phyloP scores from a whole-genome alignment of 2,113 vertebrate species.

The Zosterops japonicus region DNA sequence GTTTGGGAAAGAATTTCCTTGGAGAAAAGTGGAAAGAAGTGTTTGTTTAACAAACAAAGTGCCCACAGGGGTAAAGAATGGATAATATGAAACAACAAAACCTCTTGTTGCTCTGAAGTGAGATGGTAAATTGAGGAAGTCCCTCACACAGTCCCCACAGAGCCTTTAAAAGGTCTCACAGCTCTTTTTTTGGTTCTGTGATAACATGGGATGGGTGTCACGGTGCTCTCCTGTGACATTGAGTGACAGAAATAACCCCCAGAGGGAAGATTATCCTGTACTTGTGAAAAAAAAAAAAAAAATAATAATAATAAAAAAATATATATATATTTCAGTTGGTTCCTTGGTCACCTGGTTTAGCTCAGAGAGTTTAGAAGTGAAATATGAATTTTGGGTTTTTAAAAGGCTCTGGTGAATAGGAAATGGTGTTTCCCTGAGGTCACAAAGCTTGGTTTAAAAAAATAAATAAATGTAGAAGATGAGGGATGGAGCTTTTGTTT shows the following conservation, averaged over 20 bases:
- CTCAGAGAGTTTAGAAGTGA: not conserved
- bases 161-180: not conserved
- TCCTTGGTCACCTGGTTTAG: not conserved
- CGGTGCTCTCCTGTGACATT: not conserved
- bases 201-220: not conserved
- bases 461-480: not conserved
- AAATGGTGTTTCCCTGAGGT: not conserved
- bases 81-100: too few relatives aligned
- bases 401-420: not conserved
- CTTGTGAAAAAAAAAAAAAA: not conserved
- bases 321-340: not conserved
- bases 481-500: not conserved
- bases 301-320: too few relatives aligned
- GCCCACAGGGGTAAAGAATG: too few relatives aligned
- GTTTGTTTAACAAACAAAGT: too few relatives aligned
- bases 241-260: not conserved
- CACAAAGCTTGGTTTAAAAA: not conserved
- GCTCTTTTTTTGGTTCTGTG: rapidly evolving
- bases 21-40: too few relatives aligned
- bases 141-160: not conserved
- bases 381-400: not conserved
- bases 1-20: too few relatives aligned
- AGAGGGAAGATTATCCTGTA: not conserved
- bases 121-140: too few relatives aligned
- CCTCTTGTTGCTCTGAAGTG: too few relatives aligned